Evolutionary conservation across 2,797 vertebrate genomes (phyloP), one percentile per base, ranked within the genome.

Genomic region (Eulemur mongoz): DNA sequence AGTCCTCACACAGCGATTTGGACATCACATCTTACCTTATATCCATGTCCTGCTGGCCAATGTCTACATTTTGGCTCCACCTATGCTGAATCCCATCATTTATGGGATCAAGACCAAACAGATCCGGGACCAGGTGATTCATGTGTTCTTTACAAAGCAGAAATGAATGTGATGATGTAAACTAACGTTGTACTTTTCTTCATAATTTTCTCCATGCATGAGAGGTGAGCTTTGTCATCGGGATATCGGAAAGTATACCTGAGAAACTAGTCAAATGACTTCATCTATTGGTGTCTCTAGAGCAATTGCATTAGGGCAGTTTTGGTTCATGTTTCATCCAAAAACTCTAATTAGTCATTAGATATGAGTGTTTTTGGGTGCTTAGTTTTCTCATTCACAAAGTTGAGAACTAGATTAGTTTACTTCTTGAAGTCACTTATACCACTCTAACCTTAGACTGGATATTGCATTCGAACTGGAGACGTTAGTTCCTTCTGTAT

Each of bases 81-180:
- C 70, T 32, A 43, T 94, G 91, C 69, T 97, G 57, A 97, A 97
- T 79, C 84, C 90, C 43, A 61, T 97, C 30, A 80, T 97, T 92
- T 96, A 97, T 65, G 95, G 91, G 15, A 25, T 97, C 30, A 98
- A 91, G 54, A 94, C 35, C 0, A 96, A 96, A 57, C 82, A 96
- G 59, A 92, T 96, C 38, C 7, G 57, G 45, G 65, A 96, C 2
- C 57, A 94, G 65, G 63, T 95, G 35, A 6, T 80, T 80, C 22
- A 25, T 22, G 3, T 90, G 3, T 87, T 96, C 1, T 54, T 94
- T 89, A 20, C 52, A 82, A 97, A 88, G 27, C 23, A 81, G 43
- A 94, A 76, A 81, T 93, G 45, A 95, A 32, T 76, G 32, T 76
- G 35, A 57, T 8, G 7, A 45, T 25, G 12, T 57, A 70, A 70